phyloP scores from a whole-genome alignment of 2,888 invertebrate species.

The Taenaris catops region DNA sequence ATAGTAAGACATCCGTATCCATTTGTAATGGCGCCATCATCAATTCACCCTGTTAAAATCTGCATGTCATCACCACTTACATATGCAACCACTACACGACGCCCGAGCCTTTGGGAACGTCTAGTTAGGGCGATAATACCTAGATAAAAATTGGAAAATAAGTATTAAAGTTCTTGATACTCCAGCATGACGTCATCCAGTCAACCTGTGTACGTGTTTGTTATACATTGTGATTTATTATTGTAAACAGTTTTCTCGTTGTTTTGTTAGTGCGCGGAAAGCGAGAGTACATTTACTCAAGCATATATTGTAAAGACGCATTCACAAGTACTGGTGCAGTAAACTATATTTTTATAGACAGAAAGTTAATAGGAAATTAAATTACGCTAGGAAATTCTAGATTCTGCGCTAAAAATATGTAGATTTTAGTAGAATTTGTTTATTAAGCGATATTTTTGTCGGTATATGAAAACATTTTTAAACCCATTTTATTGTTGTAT shows the following conservation, averaged over 20 bases:
- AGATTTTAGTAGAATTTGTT: too few relatives aligned
- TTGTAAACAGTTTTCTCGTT: slow-evolving; percentile 31
- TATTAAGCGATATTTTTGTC: too few relatives aligned
- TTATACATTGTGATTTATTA: slow-evolving; percentile 21
- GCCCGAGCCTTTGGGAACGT: slow-evolving; percentile 51
- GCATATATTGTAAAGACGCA: slow-evolving; percentile 9
- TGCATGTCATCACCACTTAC: slow-evolving; percentile 46
- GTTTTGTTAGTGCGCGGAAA: slow-evolving; percentile 25
- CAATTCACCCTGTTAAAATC: slow-evolving; percentile 48
- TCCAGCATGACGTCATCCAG: slow-evolving; percentile 1
- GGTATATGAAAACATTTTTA: too few relatives aligned
- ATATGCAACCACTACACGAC: slow-evolving; percentile 38
- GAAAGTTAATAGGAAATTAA: too few relatives aligned
- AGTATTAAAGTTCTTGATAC: slow-evolving; percentile 1
- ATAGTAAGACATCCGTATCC: slow-evolving; percentile 58
- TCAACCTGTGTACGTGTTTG: slow-evolving; percentile 7
- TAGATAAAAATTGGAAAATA: slow-evolving; percentile 22
- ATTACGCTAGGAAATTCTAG: too few relatives aligned
- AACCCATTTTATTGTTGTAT: too few relatives aligned
- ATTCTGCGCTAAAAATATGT: too few relatives aligned
- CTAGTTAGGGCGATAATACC: slow-evolving; percentile 55
- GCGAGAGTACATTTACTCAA: slow-evolving; percentile 17
- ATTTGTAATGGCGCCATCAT: slow-evolving; percentile 46
- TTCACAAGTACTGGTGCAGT: slow-evolving; percentile 4
- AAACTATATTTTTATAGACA: too few relatives aligned